Evolutionary conservation across 2,113 vertebrate genomes (phyloP).

Genomic region (Crotalus viridis): DNA sequence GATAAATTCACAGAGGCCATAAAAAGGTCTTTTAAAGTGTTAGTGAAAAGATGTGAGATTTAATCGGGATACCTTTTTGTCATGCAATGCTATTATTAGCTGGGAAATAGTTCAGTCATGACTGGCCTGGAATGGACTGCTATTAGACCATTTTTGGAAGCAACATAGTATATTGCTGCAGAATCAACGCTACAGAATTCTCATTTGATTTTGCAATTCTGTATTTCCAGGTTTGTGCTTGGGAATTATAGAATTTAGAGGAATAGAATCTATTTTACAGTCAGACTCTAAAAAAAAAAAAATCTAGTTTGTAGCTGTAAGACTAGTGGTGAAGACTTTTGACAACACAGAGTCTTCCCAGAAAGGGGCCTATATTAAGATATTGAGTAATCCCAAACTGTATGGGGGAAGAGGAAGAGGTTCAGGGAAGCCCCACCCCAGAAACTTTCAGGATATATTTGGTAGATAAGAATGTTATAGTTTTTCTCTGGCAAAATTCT

Average conservation of each 20-base stretch:
- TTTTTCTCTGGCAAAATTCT: not conserved
- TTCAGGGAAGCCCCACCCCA: not conserved
- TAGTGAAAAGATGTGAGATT: not conserved
- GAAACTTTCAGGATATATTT: not conserved
- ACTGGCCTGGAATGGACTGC: not conserved
- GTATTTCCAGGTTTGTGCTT: not conserved
- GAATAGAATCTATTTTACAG: not conserved
- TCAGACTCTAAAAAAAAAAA: not conserved
- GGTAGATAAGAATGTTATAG: not conserved
- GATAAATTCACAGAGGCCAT: not conserved
- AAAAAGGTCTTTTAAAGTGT: not conserved
- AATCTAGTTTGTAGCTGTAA: not conserved
- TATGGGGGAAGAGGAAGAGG: not conserved
- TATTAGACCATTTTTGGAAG: not conserved
- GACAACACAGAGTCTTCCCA: not conserved
- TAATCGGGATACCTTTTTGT: not conserved
- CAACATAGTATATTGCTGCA: not conserved
- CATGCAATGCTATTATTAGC: not conserved
- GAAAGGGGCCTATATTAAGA: not conserved
- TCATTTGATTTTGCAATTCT: not conserved
- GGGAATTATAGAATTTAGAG: not conserved
- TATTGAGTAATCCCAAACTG: not conserved
- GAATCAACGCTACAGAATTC: not conserved
- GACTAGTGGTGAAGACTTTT: not conserved
- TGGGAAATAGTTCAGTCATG: not conserved